Evolutionary conservation across 1,140 invertebrate genomes (phyloP), one percentile per base, ranked within the genome.

Genomic region (Drosophila tani): DNA sequence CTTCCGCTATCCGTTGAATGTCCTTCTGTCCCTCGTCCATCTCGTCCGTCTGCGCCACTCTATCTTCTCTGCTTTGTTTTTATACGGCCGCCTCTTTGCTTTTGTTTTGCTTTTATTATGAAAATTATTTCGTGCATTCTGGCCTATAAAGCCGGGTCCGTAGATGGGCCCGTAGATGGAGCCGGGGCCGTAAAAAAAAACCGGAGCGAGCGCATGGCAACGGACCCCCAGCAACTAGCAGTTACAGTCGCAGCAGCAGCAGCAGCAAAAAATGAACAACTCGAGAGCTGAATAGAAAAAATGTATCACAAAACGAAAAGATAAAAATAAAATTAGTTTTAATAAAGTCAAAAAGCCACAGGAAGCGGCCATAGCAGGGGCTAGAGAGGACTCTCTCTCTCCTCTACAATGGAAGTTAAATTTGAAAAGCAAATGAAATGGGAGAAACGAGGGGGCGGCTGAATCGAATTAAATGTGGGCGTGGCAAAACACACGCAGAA

Each of bases 301-400:
- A 67, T 81, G 77, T 74, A 63, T 66, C 67, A 80, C 68, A 82
- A 82, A 82, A 77, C 38, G 66, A 78, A 84, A 73, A 75, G 65
- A 68, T 78, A 68, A 75, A 88, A 78, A 84, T 83, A 67, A 62
- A 87, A 88, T 81, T 78, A 88, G 78, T 88, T 88, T 84, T 81
- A 88, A 88, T 88, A 88, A 88, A 88, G 84, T 83, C 71, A 80
- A 84, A 87, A 88, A 81, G 71, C 76, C 74, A 80, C 69, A 88
- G 77, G 71, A 84, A 81, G 74, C 64, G 32, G 15, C 40, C 47
- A 24, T 35, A 11, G 41, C 49, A 32, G 47, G 17, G 43, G 38
- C 27, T 24, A 24, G 21, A 27, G 40, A 9, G 29, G 29, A n/a
- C 9, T 2, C 49, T 5, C 8, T 2, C 27, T 4, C 27, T 12